phyloP scores from a whole-genome alignment of 2,113 vertebrate genomes.

The Delphinapterus leucas region DNA sequence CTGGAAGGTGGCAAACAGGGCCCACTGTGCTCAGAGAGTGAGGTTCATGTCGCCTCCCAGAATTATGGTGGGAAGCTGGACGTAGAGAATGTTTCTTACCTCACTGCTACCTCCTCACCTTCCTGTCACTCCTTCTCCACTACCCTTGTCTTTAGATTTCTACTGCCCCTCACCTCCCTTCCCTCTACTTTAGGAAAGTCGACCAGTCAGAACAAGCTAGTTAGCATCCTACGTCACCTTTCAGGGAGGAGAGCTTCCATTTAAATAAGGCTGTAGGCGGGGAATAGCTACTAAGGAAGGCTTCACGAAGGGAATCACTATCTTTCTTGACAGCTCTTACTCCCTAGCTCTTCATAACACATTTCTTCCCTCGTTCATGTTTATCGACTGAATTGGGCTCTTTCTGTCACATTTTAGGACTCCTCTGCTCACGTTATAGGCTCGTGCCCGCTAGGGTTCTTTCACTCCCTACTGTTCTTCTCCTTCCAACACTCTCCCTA shows the following conservation, averaged over 20 bases:
- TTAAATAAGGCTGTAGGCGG: background rate
- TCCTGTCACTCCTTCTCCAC: background rate
- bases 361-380: background rate
- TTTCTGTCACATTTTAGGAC: background rate
- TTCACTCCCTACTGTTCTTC: accelerated
- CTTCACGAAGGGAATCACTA: background rate
- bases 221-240: background rate
- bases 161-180: too few species aligned
- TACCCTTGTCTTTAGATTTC: background rate
- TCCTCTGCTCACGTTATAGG: background rate
- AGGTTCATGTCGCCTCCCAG: accelerated
- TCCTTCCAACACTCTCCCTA: background rate
- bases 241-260: background rate
- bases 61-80: background rate
- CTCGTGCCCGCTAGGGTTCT: background rate
- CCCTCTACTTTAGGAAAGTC: background rate
- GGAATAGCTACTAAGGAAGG: background rate
- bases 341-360: too few species aligned
- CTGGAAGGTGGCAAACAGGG: background rate
- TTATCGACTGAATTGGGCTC: background rate
- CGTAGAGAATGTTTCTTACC: background rate
- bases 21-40: background rate
- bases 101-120: background rate
- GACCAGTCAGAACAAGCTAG: accelerated
- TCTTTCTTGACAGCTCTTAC: background rate